Base-by-base conservation (phyloP, 2,797 vertebrate genomes). In the Sebastes hubbsi region DNA sequence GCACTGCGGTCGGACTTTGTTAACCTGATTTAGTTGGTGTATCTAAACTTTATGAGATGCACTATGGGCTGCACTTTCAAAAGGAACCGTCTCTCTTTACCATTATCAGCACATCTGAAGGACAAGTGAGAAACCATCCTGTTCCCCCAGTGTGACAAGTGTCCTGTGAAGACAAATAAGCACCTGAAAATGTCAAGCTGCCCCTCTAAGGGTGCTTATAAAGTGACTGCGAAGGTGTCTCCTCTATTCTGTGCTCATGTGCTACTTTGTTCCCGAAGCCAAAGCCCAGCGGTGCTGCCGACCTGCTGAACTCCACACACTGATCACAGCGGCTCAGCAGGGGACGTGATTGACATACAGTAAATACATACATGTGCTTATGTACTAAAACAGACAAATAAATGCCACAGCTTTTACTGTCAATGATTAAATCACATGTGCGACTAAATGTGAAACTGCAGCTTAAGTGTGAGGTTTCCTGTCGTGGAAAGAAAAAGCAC, bases 161-260 rank as follows among this genome's bases (percentile, higher is more conserved):
- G 63, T 63, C 77, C 49, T 24, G 10, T 55, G 58, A 64, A 72
- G 59, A 78, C 63, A 76, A 70, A 81, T 65, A 65, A 38, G 59
- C 72, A 32, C 42, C 59, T 72, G 49, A 14, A 78, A 81, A 75
- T 77, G 81, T 84, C 82, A 72, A 58, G 36, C 36, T 24, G 25
- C 72, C 71, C 70, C 61, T 78, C 55, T 54, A 11, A 54, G 67
- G 71, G 34, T 18, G 30, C 32, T 38, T 49, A 20, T 27, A 12
- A 36, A 60, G 52, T 13, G 59, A 49, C 56, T 67, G 9, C 63
- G 61, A 38, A 78, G 71, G 72, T 56, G 67, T 65, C 55, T 62
- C 10, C 24, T 79, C 29, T 54, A 1, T 54, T 68, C 65, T 73
- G 49, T 66, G 55, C 70, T 71, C 27, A 8, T 61, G 61, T 72